Evolutionary conservation across 92 coral and sea anemone species (phyloP).

Genomic region (Epizoanthus stellaris): DNA sequence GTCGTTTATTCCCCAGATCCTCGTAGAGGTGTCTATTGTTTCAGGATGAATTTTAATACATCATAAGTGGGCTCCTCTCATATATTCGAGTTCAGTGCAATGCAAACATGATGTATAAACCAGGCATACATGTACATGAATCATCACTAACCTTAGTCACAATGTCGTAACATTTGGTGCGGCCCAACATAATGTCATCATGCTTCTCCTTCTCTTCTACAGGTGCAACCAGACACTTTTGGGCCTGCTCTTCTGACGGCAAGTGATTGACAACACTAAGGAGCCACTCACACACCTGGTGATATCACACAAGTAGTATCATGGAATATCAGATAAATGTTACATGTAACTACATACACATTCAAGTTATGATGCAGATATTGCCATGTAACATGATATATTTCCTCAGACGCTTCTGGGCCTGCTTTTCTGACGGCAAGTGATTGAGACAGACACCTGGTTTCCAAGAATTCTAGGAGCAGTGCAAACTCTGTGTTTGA

Average conservation of each 20-base stretch:
- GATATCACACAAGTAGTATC: neutral
- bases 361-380: neutral
- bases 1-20: too few species aligned
- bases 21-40: too few species aligned
- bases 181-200: constrained; percentile 88
- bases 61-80: too few species aligned
- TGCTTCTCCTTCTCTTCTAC: constrained; percentile 95
- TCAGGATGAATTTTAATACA: too few species aligned
- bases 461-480: too few species aligned
- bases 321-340: neutral
- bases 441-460: constrained; percentile 87
- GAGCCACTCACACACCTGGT: constrained; percentile 90
- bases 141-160: constrained; percentile 84
- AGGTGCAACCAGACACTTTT: constrained; percentile 95
- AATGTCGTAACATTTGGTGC: constrained; percentile 97
- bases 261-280: constrained; percentile 87
- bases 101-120: too few species aligned
- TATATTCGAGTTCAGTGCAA: too few species aligned
- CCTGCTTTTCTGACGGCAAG: constrained; percentile 96
- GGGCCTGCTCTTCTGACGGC: constrained; percentile 98
- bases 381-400: too few species aligned
- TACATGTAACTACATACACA: neutral
- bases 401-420: constrained; percentile 79
- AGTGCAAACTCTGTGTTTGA: too few species aligned
- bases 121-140: neutral